Evolutionary conservation across 2,113 vertebrate genomes (phyloP).

Genomic region (Leucopternis melanops): DNA sequence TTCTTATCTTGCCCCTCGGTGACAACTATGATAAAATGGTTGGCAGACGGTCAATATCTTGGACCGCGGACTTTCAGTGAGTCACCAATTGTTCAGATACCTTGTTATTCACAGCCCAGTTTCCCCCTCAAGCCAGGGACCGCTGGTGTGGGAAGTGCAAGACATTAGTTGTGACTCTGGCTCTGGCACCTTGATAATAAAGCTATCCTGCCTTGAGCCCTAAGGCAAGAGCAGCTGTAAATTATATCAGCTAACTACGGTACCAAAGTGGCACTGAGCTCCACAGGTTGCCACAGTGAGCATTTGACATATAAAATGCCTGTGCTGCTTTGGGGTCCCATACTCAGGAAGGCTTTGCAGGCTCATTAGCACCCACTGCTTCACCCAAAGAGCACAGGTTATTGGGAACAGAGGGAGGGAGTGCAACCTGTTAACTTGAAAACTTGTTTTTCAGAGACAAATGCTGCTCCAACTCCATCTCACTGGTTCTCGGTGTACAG

Average conservation of each 20-base stretch:
- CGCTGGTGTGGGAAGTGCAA: not conserved
- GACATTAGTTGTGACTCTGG: not conserved
- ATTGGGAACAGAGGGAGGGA: not conserved
- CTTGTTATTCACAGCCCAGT: not conserved
- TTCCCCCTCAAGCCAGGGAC: not conserved
- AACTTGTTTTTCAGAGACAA: not conserved
- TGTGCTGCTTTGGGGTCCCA: not conserved
- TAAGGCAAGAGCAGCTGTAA: not conserved
- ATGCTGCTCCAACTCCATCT: not conserved
- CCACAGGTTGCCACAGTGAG: not conserved
- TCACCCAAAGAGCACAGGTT: not conserved
- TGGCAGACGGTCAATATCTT: not conserved
- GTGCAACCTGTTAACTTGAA: not conserved
- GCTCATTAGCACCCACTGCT: not conserved
- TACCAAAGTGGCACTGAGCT: not conserved
- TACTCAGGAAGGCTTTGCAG: not conserved
- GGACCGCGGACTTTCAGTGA: not conserved
- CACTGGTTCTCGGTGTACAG: not conserved
- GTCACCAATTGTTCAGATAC: not conserved
- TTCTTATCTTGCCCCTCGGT: not conserved
- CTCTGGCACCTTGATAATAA: not conserved
- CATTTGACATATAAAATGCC: not conserved
- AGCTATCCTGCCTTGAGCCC: not conserved
- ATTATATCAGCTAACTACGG: not conserved
- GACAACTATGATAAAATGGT: not conserved